These are phyloP conservation scores for Microcebus murinus DNA, from an alignment of 2,113 vertebrate species.

Conservation along the genomic window DNA sequence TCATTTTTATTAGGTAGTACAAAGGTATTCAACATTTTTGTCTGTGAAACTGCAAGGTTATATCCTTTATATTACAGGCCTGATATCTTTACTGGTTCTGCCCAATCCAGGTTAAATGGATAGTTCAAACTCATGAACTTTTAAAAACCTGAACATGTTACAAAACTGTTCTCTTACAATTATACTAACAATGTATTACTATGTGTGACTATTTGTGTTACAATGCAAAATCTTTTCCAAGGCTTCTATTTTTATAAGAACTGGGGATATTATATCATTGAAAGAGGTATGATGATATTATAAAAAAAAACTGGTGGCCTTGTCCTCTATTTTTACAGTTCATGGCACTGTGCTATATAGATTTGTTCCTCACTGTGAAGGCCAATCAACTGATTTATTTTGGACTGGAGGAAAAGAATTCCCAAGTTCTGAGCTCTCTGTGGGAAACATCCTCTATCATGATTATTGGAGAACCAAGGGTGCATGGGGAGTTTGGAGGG, in stretches of 20 bases:
- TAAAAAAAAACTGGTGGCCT: neutral
- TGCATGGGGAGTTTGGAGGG: neutral
- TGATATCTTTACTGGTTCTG: neutral
- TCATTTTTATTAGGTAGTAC: neutral
- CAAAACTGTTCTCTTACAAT: neutral
- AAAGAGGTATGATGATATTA: neutral
- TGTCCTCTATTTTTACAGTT: neutral
- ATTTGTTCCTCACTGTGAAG: neutral
- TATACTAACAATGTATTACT: neutral
- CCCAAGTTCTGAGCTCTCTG: neutral
- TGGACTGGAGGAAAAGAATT: neutral
- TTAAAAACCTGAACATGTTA: neutral
- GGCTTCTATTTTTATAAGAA: neutral
- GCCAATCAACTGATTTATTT: neutral
- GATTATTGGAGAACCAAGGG: neutral
- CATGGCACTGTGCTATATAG: neutral
- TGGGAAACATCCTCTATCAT: slow-evolving; percentile 15
- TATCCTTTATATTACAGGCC: neutral
- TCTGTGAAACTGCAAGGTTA: neutral
- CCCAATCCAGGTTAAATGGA: neutral
- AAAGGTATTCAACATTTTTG: neutral
- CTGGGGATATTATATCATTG: neutral
- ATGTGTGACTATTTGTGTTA: neutral
- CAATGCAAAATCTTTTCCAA: neutral
- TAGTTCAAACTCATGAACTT: neutral